A percentile compares a stretch with the other conserved stretches of the same genome.
Conservation (phyloP, 2,113 vertebrate species). For the Holacanthus passer region DNA sequence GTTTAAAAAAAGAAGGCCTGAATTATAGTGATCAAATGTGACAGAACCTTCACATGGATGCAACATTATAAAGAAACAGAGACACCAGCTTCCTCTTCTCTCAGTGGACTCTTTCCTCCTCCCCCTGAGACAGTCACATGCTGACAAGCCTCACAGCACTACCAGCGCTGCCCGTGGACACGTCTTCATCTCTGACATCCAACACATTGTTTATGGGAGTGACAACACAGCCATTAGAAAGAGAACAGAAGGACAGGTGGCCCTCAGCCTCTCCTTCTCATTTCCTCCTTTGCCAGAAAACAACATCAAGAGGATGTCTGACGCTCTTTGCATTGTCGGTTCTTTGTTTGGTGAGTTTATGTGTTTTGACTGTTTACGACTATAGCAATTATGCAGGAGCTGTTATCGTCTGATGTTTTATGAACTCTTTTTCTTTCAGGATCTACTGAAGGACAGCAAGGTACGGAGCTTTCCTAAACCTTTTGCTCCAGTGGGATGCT, state of each 20-base stretch:
- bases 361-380: no score
- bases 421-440: slow-evolving; percentile 66
- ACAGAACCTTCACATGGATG: background rate
- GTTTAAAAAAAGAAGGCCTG: background rate
- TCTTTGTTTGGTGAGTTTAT: slow-evolving; percentile 81
- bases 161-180: background rate
- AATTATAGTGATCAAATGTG: background rate
- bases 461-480: slow-evolving; percentile 37
- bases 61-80: slow-evolving; percentile 30
- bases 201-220: slow-evolving; percentile 20
- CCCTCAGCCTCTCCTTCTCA: slow-evolving; percentile 4
- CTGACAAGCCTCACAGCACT: background rate
- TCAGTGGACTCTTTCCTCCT: slow-evolving; percentile 26
- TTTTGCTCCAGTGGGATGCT: background rate
- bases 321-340: slow-evolving; percentile 60
- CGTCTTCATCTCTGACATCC: background rate
- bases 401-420: background rate
- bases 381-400: no score
- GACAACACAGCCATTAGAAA: background rate
- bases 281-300: slow-evolving; percentile 34
- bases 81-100: slow-evolving; percentile 59
- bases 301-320: slow-evolving; percentile 66
- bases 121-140: slow-evolving; percentile 17
- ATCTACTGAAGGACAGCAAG: slow-evolving; percentile 73
- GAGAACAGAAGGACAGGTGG: slow-evolving; percentile 2